Conservation (phyloP, 2,797 vertebrate genomes). For the Sebastes hubbsi region DNA sequence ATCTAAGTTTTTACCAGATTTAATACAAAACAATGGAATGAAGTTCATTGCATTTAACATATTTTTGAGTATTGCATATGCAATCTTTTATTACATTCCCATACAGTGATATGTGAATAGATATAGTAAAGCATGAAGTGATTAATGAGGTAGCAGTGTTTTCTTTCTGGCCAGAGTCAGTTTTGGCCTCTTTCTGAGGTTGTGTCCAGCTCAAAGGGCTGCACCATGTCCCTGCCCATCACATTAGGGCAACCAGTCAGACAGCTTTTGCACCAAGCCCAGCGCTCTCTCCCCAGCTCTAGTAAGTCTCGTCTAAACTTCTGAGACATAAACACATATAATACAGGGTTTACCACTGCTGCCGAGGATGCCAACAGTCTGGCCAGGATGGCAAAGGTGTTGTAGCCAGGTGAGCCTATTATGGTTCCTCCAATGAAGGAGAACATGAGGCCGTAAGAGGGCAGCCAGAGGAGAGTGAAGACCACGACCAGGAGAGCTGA, state of each 20-base stretch:
- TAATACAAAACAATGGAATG: not conserved
- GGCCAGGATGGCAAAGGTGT: slow-evolving; percentile 64
- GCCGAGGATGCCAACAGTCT: slow-evolving; percentile 80
- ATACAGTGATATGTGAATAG: not conserved
- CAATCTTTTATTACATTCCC: not conserved
- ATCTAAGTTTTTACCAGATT: not conserved
- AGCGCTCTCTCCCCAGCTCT: slow-evolving; percentile 55
- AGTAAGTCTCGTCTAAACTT: slow-evolving; percentile 81
- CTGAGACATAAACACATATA: slow-evolving; percentile 82
- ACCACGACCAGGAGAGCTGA: slow-evolving; percentile 81
- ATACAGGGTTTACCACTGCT: slow-evolving; percentile 80
- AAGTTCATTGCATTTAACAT: not conserved
- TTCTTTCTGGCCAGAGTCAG: slow-evolving; percentile 23
- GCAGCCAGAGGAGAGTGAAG: slow-evolving; percentile 85
- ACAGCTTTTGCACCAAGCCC: slow-evolving; percentile 50
- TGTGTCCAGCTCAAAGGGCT: slow-evolving; percentile 75
- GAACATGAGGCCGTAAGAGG: slow-evolving; percentile 84
- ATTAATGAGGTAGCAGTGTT: slow-evolving; percentile 6
- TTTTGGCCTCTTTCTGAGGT: slow-evolving; percentile 59
- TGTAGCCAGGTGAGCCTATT: slow-evolving; percentile 15
- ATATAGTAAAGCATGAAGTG: not conserved
- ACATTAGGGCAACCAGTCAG: slow-evolving; percentile 45
- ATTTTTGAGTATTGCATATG: not conserved
- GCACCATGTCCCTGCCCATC: slow-evolving; percentile 67
- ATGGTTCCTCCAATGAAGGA: slow-evolving; percentile 61